Evolutionary conservation across 2,113 vertebrate genomes (phyloP), one percentile per base, ranked within the genome.

Genomic region (Mobula hypostoma): DNA sequence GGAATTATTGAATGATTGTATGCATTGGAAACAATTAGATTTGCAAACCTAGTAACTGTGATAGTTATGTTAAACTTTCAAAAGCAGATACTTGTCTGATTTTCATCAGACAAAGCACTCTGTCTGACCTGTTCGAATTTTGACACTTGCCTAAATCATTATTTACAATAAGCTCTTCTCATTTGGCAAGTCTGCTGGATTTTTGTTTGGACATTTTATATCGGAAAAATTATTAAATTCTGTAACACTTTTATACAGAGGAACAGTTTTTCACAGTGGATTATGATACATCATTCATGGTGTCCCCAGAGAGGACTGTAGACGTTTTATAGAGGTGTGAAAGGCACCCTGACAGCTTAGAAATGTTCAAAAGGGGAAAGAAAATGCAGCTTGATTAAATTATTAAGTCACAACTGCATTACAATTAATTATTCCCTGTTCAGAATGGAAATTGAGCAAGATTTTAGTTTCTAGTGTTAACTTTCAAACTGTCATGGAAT

Each of bases 1-100:
- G 83, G 61, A 90, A 61, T 7, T 90, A 4, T 66, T 32, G 11
- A 66, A 66, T 66, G 29, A 90, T 29, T 32, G 29, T 90, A 32
- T 14, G 14, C 6, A 90, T 90, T 90, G 85, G 29, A 90, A 90
- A 90, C 63, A n/a, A 90, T 90, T 90, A 90, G 63, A 90, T 63
- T 90, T 32, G 61, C 61, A 90, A 66, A 7, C 61, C 63, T 90
- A 19, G 14, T 66, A 66, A n/a, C n/a, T n/a, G 63, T 61, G 66
- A 66, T n/a, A 66, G 29, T 90, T 90, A 61, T 21, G 29, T 90
- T 90, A 63, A n/a, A 63, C 61, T 68, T 32, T 29, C n/a, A 68
- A 90, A 90, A 2, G 3, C 48, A 48, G 48, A 48, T 48, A 48
- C 48, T 48, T 48, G 48, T 48, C 48, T 48, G 48, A 48, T 48